phyloP scores from a whole-genome alignment of 2,113 vertebrate species.

The Steatornis caripensis region DNA sequence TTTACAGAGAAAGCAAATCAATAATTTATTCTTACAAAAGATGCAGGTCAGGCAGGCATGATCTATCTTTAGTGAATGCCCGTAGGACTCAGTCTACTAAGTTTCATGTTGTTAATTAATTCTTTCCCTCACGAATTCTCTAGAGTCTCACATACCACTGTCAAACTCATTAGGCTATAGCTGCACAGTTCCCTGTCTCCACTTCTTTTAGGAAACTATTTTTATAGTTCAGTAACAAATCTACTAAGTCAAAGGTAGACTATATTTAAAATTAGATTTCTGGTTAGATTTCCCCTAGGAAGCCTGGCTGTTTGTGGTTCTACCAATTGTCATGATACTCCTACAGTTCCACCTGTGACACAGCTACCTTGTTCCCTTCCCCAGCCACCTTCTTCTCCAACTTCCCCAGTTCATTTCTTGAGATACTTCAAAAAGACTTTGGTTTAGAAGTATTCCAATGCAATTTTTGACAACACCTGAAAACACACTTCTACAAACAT shows the following conservation, averaged over 20 bases:
- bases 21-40: neutral
- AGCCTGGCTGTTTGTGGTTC: neutral
- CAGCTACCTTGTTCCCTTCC: neutral
- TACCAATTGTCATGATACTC: neutral
- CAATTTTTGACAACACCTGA: neutral
- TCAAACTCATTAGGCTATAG: neutral
- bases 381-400: neutral
- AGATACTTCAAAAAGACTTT: neutral
- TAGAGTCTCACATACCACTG: neutral
- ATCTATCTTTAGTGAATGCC: neutral
- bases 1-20: neutral
- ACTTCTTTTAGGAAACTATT: neutral
- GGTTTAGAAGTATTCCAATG: rapidly evolving
- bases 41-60: neutral
- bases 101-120: constrained; percentile 35
- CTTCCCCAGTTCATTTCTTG: neutral
- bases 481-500: neutral
- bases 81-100: neutral
- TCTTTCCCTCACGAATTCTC: neutral
- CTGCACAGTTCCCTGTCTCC: neutral
- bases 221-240: neutral
- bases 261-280: neutral
- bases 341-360: neutral
- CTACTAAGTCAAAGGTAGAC: neutral
- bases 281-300: neutral